phyloP scores from a whole-genome alignment of 2,888 invertebrate genomes.

The Hanleya hanleyi region DNA sequence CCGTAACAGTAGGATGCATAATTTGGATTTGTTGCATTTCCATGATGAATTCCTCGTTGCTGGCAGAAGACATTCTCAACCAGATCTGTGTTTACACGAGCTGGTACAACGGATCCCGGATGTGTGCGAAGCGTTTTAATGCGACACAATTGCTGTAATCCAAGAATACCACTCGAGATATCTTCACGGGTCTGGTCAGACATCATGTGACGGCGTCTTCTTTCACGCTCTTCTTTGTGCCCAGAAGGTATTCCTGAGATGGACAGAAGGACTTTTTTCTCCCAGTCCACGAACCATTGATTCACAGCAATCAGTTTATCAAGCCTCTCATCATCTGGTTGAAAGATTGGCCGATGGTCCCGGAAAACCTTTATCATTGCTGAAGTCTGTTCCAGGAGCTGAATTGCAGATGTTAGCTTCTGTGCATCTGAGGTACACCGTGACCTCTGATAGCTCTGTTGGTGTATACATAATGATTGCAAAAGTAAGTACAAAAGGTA shows the following conservation, averaged over 20 bases:
- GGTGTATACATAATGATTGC: not conserved
- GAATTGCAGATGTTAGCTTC: not conserved
- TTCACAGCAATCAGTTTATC: not conserved
- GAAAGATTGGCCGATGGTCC: not conserved
- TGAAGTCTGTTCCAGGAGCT: not conserved
- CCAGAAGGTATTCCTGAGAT: not conserved
- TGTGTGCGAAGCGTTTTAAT: not conserved
- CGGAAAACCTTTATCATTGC: not conserved
- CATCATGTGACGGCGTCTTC: not conserved
- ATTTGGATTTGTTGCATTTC: conserved; percentile 10
- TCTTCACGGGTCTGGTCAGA: not conserved
- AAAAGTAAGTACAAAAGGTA: not conserved
- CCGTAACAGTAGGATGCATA: conserved; percentile 10
- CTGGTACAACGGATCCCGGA: not conserved
- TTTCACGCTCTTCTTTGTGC: not conserved
- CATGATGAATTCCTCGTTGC: conserved; percentile 12
- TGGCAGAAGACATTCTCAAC: conserved; percentile 16
- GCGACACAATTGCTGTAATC: not conserved
- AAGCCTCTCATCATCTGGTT: not conserved
- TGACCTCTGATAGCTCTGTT: not conserved
- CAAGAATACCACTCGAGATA: not conserved
- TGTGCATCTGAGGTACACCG: not conserved
- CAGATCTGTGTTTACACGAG: not conserved
- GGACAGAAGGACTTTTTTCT: not conserved
- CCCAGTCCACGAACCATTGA: not conserved